Evolutionary conservation across 2,113 vertebrate species (phyloP).

Genomic region (Pedionomus torquatus): DNA sequence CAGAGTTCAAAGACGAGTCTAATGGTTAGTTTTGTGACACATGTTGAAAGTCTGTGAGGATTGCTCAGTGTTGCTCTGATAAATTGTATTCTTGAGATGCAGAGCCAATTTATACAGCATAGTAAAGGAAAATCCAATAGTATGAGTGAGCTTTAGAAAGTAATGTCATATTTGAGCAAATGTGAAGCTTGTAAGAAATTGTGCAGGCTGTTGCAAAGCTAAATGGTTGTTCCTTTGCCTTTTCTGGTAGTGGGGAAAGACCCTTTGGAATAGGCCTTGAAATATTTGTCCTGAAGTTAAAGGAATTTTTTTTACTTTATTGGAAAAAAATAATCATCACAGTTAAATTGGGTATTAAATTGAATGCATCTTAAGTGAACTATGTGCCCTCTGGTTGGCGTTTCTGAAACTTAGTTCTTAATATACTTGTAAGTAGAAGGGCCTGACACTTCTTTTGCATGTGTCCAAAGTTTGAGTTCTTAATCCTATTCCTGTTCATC

Average conservation of each 20-base stretch:
- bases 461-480: background rate
- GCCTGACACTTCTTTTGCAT: background rate
- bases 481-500: background rate
- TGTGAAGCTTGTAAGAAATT: background rate
- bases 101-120: background rate
- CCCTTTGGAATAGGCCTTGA: background rate
- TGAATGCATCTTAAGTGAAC: background rate
- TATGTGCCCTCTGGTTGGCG: background rate
- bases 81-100: background rate
- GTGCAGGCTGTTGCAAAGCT: background rate
- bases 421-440: background rate
- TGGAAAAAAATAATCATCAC: background rate
- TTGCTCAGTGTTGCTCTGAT: background rate
- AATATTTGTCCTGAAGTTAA: background rate
- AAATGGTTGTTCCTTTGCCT: background rate
- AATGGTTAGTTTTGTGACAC: background rate
- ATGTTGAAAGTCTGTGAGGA: background rate
- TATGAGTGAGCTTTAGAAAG: background rate
- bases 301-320: background rate
- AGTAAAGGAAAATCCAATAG: background rate
- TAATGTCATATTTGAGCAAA: background rate
- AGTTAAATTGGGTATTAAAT: background rate
- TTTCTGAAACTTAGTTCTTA: background rate
- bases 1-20: background rate
- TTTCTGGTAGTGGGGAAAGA: background rate